Base-by-base conservation (phyloP, 2,113 vertebrate species). In the Taurulus bubalis region DNA sequence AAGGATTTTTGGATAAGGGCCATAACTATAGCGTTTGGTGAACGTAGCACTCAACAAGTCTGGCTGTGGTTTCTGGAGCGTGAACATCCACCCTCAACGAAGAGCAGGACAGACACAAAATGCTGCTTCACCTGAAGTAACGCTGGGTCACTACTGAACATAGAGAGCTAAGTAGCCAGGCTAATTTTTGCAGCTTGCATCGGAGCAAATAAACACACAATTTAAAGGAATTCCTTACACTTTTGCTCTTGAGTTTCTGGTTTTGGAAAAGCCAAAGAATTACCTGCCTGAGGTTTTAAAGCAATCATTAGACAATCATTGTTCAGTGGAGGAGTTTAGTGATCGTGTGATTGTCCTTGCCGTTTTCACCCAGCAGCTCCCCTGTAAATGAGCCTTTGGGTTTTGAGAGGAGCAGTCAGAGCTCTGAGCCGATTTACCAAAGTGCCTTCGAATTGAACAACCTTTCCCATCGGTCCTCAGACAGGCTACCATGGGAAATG, bases 361-460 rank as follows among this genome's bases (percentile, higher is more conserved):
- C 77, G 26, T 78, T 77, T 73, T 49, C 62, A 75, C 59, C 28
- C 38, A 82, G 42, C 40, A 30, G 47, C 20, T 53, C 82, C 26
- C 20, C 36, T 75, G 59, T 65, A 79, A 91, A 85, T 60, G 67
- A 89, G 79, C 64, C 65, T 65, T 59, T 47, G 51, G 26, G 4
- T 58, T 75, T 20, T 2, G n/a, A 80, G 38, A 78, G 47, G 72
- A 64, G 55, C 77, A 65, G 36, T 49, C 3, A 14, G 64, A 30
- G 40, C 59, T 67, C 8, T n/a, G 72, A 83, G 81, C 84, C 53
- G 53, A 86, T 45, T 83, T 83, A 59, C 84, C 36, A 77, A 88
- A 89, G 66, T 49, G n/a, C 66, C 34, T 70, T 84, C 84, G 90
- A 92, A 92, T 89, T 89, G 76, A 90, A 71, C 47, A 73, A 71